phyloP scores from a whole-genome alignment of 2,797 vertebrate genomes.

The Urocyon cinereoargenteus region DNA sequence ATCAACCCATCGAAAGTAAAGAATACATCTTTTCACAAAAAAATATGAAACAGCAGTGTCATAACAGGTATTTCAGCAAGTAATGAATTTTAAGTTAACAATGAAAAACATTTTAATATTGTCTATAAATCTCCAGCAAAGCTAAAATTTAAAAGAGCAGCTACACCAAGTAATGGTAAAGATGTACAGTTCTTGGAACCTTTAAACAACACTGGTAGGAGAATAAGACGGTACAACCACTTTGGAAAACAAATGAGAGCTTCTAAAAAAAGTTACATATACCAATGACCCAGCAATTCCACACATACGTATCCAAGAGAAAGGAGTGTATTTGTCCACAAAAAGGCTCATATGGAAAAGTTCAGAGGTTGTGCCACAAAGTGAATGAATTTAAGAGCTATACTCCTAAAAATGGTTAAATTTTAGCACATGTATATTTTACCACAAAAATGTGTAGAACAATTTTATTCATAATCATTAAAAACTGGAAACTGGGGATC shows the following conservation, averaged over 20 bases:
- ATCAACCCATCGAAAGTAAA: not conserved
- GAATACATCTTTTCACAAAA: not conserved
- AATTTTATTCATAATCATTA: not conserved
- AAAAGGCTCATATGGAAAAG: not conserved
- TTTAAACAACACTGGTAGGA: too few relatives aligned
- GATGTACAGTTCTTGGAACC: not conserved
- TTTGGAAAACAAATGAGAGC: not conserved
- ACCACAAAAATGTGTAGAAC: not conserved
- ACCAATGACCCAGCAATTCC: not conserved
- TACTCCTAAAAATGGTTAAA: not conserved
- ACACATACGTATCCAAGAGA: not conserved
- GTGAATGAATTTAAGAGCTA: not conserved
- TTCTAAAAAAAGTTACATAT: not conserved
- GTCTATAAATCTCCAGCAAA: not conserved
- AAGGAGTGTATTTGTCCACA: not conserved
- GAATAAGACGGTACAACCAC: not conserved
- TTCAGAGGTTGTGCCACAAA: not conserved
- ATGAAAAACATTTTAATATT: not conserved
- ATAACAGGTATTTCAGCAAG: not conserved
- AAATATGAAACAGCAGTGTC: not conserved
- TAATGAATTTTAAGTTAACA: not conserved
- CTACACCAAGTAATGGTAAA: not conserved
- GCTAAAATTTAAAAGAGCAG: not conserved
- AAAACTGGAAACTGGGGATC: conserved; percentile 26
- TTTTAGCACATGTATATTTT: not conserved